These are phyloP conservation scores for Bugula neritina DNA, from an alignment of 2,888 invertebrate genomes.

Conservation along the genomic window DNA sequence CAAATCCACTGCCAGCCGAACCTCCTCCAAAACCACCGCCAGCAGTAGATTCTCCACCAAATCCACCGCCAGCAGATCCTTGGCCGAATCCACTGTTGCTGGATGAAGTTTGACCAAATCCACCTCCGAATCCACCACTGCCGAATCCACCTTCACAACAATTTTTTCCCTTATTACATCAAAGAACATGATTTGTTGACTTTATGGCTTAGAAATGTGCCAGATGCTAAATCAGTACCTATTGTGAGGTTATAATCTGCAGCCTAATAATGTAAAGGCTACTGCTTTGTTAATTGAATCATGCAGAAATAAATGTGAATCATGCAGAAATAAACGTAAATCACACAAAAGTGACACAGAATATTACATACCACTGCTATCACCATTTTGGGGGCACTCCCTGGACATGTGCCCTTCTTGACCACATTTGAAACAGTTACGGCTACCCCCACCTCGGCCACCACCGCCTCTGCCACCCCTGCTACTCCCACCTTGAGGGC, in stretches of 20 bases:
- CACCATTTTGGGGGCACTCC: conserved; percentile 38
- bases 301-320: too few relatives aligned
- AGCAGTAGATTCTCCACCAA: neutral
- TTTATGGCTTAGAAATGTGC: too few relatives aligned
- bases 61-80: conserved; percentile 23
- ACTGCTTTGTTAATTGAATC: too few relatives aligned
- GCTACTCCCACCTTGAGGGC: neutral
- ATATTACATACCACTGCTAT: neutral
- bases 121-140: neutral
- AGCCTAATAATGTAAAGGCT: too few relatives aligned
- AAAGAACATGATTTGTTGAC: too few relatives aligned
- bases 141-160: neutral
- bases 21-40: conserved; percentile 23
- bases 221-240: too few relatives aligned
- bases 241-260: too few relatives aligned
- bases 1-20: conserved; percentile 25
- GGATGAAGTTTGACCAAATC: neutral
- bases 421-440: conserved; percentile 44
- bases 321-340: too few relatives aligned
- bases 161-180: too few relatives aligned
- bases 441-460: neutral
- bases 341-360: too few relatives aligned
- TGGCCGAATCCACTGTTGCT: neutral
- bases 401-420: conserved; percentile 41
- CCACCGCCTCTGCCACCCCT: conserved; percentile 31